Conservation (phyloP, 37 sponge, comb jelly and placozoan species). For the Aplysina aerophoba region DNA sequence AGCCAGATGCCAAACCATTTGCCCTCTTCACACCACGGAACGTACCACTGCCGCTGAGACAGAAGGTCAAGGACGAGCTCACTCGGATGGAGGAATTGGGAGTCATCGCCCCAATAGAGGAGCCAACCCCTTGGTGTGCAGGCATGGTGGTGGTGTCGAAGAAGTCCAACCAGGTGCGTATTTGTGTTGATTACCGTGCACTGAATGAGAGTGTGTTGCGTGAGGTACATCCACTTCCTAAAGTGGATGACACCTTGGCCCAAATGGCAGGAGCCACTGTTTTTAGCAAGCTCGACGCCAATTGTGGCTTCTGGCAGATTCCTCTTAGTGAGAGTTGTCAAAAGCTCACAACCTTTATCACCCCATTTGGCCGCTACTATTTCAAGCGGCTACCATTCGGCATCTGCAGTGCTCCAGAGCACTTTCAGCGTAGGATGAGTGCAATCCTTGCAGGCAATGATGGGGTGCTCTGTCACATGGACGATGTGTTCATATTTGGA, state of each 20-base stretch:
- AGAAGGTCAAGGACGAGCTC: slow-evolving; percentile 27
- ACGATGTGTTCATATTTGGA: slow-evolving; percentile 29
- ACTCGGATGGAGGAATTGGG: slow-evolving; percentile 37
- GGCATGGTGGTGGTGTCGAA: slow-evolving; percentile 22
- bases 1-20: neutral
- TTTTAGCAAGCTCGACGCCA: too few species aligned
- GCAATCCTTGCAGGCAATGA: slow-evolving; percentile 32
- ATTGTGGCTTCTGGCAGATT: slow-evolving; percentile 23
- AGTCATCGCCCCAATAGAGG: slow-evolving; percentile 27
- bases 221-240: slow-evolving; percentile 19
- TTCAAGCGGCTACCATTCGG: slow-evolving; percentile 48
- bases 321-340: slow-evolving; percentile 20
- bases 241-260: slow-evolving; percentile 18
- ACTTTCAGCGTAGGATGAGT: slow-evolving; percentile 37
- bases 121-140: slow-evolving; percentile 41
- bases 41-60: neutral
- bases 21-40: slow-evolving; percentile 3
- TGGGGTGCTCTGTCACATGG: slow-evolving; percentile 27
- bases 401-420: slow-evolving; percentile 32
- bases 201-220: slow-evolving; percentile 38
- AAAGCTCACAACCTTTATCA: slow-evolving; percentile 35
- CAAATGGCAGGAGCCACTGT: too few species aligned
- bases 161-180: slow-evolving; percentile 14
- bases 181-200: slow-evolving; percentile 38
- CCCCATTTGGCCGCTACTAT: slow-evolving; percentile 36